Conservation (phyloP, 2,888 invertebrate genomes). For the Drosophila paramelanica region DNA sequence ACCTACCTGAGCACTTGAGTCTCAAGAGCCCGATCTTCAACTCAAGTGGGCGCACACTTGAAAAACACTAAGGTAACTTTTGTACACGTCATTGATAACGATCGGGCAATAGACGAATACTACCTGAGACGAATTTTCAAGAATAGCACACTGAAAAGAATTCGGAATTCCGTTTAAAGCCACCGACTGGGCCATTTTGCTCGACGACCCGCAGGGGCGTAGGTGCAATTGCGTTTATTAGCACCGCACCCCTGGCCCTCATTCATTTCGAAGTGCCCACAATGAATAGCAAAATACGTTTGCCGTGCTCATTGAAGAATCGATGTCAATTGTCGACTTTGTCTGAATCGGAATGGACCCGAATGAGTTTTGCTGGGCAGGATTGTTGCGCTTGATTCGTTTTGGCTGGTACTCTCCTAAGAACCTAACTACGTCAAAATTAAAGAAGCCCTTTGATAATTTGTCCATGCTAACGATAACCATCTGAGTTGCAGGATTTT, state of each 20-base stretch:
- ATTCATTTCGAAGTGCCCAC: conserved; percentile 52
- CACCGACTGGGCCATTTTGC: conserved; percentile 72
- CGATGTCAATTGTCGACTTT: conserved; percentile 60
- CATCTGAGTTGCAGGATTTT: conserved; percentile 42
- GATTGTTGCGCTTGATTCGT: conserved; percentile 64
- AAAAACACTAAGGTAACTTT: conserved; percentile 48
- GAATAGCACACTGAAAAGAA: conserved; percentile 45
- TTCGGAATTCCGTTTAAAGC: conserved; percentile 72
- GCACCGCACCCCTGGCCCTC: conserved; percentile 72
- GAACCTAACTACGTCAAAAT: neutral
- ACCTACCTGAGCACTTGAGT: conserved; percentile 72
- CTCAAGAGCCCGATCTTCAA: conserved; percentile 73
- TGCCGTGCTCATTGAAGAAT: conserved; percentile 61
- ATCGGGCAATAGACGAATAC: conserved; percentile 48
- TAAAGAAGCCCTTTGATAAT: conserved; percentile 15
- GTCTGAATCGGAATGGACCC: conserved; percentile 21
- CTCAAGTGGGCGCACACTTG: conserved; percentile 79
- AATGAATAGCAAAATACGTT: conserved; percentile 39
- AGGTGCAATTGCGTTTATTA: conserved; percentile 83
- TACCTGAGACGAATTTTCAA: conserved; percentile 55
- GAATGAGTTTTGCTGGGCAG: conserved; percentile 51
- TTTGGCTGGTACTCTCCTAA: conserved; percentile 32
- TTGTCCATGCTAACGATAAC: conserved; percentile 36
- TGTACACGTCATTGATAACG: conserved; percentile 57
- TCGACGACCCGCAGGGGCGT: conserved; percentile 63